A percentile compares a stretch with the other conserved stretches of the same genome.
phyloP scores from a whole-genome alignment of 2,113 vertebrate species.

The Corythaixoides concolor region DNA sequence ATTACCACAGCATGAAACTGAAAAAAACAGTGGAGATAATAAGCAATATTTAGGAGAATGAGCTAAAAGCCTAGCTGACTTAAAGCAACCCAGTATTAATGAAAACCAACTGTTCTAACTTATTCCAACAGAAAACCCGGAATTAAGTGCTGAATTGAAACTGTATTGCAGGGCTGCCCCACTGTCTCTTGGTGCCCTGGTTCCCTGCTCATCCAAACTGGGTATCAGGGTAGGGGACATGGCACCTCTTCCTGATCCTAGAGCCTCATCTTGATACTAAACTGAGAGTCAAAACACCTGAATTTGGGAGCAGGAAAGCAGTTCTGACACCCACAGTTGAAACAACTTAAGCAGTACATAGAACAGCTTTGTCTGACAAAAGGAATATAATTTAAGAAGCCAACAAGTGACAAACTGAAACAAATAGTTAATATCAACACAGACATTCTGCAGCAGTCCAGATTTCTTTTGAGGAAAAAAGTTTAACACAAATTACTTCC shows the following conservation, averaged over 20 bases:
- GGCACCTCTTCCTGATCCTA: background rate
- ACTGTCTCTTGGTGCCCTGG: fast-evolving
- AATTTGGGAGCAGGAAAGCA: background rate
- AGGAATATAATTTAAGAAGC: background rate
- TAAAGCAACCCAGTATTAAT: background rate
- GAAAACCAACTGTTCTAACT: background rate
- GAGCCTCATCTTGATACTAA: background rate
- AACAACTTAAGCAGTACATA: background rate
- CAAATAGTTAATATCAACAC: background rate
- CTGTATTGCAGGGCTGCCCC: background rate
- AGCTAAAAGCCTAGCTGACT: background rate
- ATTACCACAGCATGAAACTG: background rate
- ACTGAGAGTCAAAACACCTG: background rate
- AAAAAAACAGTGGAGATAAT: background rate
- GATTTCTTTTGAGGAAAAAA: background rate
- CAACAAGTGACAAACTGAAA: background rate
- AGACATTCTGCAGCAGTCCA: background rate
- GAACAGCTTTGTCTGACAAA: background rate
- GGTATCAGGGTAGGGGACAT: background rate
- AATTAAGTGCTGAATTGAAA: background rate
- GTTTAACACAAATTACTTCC: background rate
- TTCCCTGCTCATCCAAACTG: background rate
- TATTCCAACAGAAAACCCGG: background rate
- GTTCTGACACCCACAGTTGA: background rate
- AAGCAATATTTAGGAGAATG: background rate